phyloP scores from a whole-genome alignment of 2,797 vertebrate genomes.

The Clarias laeviceps region DNA sequence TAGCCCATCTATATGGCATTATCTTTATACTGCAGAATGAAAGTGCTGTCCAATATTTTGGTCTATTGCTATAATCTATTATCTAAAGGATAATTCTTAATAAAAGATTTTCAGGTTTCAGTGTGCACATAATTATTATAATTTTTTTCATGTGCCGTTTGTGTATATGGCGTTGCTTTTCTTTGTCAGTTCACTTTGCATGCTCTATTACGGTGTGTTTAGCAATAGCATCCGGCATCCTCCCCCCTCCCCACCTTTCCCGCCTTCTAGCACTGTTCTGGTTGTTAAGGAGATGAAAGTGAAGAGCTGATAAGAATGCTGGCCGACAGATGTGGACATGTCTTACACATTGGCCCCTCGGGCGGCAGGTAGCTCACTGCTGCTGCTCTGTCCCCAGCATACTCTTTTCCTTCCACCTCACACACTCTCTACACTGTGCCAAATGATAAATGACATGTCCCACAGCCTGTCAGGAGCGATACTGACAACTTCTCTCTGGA shows the following conservation, averaged over 20 bases:
- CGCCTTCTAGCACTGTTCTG: conserved; percentile 34
- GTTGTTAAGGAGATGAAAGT: conserved; percentile 50
- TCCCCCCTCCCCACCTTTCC: not conserved
- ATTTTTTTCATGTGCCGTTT: not conserved
- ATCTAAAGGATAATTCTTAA: not conserved
- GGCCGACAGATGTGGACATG: conserved; percentile 60
- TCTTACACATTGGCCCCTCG: conserved; percentile 56
- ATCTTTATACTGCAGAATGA: conserved; percentile 10
- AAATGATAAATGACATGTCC: conserved; percentile 63
- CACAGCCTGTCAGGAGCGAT: conserved; percentile 52
- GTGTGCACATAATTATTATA: not conserved
- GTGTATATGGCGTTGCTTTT: not conserved
- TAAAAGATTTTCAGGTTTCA: not conserved
- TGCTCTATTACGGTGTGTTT: conserved; percentile 9
- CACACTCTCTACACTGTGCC: conserved; percentile 51
- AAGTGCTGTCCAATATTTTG: not conserved
- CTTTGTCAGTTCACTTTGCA: conserved; percentile 12
- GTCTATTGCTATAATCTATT: not conserved
- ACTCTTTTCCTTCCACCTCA: conserved; percentile 40
- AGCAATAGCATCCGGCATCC: not conserved
- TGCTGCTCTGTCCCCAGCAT: conserved; percentile 24
- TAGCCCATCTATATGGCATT: not conserved
- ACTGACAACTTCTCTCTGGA: conserved; percentile 54
- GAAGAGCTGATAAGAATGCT: conserved; percentile 55
- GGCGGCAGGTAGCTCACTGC: conserved; percentile 56